Conservation (phyloP, 2,888 invertebrate genomes). For the Pollenia labialis region DNA sequence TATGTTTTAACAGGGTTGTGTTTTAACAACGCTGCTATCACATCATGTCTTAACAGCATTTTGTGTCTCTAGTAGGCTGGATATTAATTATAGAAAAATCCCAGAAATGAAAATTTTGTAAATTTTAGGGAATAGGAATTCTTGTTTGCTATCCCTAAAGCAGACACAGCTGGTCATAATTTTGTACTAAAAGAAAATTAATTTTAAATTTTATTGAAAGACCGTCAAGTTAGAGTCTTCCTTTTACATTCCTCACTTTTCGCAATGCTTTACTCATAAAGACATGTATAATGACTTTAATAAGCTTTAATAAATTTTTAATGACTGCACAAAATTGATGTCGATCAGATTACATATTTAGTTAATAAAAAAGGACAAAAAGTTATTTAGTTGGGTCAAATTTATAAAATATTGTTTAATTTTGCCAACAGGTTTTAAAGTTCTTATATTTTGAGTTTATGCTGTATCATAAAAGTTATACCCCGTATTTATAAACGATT, state of each 20-base stretch:
- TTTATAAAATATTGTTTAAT: not conserved
- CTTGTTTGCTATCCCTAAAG: too few species aligned
- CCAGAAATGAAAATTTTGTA: too few species aligned
- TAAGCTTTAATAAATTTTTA: constrained; percentile 22
- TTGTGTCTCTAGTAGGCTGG: too few species aligned
- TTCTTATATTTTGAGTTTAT: too few species aligned
- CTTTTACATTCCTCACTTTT: not conserved
- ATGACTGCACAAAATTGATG: not conserved
- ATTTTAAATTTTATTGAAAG: not conserved
- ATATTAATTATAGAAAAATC: too few species aligned
- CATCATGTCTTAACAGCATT: too few species aligned
- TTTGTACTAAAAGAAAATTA: not conserved
- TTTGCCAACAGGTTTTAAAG: not conserved
- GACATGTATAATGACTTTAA: constrained; percentile 1
- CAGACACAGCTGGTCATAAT: not conserved
- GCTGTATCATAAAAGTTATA: too few species aligned
- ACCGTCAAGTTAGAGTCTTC: not conserved
- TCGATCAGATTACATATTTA: not conserved
- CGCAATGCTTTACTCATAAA: not conserved
- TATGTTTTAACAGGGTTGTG: too few species aligned
- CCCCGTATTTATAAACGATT: too few species aligned
- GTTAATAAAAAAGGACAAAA: not conserved
- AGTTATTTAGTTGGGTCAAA: not conserved
- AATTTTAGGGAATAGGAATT: too few species aligned
- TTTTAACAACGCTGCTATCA: too few species aligned